Percentiles rank a stretch among this genome's conserved stretches.
phyloP scores from a whole-genome alignment of 2,113 vertebrate genomes.

The Hiodon tergisus region DNA sequence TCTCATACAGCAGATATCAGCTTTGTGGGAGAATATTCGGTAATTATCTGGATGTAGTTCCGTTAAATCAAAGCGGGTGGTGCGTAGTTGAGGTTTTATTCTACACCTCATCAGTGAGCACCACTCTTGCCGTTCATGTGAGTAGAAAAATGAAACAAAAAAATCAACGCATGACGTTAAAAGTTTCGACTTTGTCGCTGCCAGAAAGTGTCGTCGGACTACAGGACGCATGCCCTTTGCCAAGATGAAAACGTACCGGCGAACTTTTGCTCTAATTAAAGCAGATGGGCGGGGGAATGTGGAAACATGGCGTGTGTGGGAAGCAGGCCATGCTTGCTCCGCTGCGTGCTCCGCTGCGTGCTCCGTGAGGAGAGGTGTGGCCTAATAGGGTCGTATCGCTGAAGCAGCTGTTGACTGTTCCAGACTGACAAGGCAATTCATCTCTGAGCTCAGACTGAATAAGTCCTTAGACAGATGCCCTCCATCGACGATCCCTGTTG shows the following conservation, averaged over 20 bases:
- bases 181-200: too few species aligned
- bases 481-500: neutral
- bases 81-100: too few species aligned
- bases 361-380: conserved; percentile 19
- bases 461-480: conserved; percentile 6
- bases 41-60: neutral
- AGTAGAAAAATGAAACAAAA: too few species aligned
- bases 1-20: neutral
- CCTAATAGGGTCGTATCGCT: conserved; percentile 42
- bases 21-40: neutral
- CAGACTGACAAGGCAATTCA: conserved; percentile 50
- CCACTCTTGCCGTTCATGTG: too few species aligned
- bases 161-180: too few species aligned
- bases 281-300: neutral
- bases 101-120: too few species aligned
- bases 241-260: neutral
- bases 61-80: neutral
- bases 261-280: neutral
- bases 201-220: neutral
- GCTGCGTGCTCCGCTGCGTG: conserved; percentile 27
- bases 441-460: conserved; percentile 36
- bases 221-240: neutral
- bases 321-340: neutral
- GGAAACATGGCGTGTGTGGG: neutral
- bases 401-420: conserved; percentile 34